phyloP scores from a whole-genome alignment of 1,140 invertebrate genomes.

The Daktulosphaira vitifoliae region DNA sequence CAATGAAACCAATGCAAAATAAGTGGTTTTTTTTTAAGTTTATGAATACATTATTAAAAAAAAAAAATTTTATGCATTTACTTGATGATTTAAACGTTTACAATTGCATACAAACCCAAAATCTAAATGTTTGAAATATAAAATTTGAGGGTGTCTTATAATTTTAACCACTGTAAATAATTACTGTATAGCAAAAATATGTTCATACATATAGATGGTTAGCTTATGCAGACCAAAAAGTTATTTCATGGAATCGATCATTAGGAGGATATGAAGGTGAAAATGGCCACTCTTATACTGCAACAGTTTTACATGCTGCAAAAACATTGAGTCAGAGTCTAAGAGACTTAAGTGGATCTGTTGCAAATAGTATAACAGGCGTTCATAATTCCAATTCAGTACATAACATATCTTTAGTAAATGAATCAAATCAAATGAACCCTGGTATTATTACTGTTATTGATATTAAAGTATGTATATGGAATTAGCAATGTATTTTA shows the following conservation, averaged over 20 bases:
- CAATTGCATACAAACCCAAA: no score
- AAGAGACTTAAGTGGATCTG: slow-evolving; percentile 83
- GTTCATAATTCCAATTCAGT: slow-evolving; percentile 23
- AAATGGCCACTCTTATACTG: slow-evolving; percentile 78
- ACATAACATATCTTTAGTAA: slow-evolving; percentile 28
- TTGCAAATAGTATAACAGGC: slow-evolving; percentile 80
- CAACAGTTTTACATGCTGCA: slow-evolving; percentile 88
- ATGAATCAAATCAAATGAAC: slow-evolving; percentile 45
- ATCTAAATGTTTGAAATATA: no score
- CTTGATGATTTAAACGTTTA: no score
- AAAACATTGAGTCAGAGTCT: slow-evolving; percentile 80
- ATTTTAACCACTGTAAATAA: no score
- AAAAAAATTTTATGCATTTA: no score
- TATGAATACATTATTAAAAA: no score
- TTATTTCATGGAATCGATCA: slow-evolving; percentile 51
- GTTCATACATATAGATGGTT: slow-evolving; percentile 42
- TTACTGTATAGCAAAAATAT: background rate
- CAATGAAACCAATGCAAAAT: no score
- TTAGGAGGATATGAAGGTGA: slow-evolving; percentile 54
- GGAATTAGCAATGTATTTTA: background rate
- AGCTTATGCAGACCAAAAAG: slow-evolving; percentile 56
- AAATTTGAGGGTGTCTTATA: no score
- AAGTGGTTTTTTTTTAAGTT: no score
- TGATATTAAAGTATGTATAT: slow-evolving; percentile 60
- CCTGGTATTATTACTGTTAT: slow-evolving; percentile 83